Base-by-base conservation (phyloP, 1,140 invertebrate genomes). In the Papilio glaucus region DNA sequence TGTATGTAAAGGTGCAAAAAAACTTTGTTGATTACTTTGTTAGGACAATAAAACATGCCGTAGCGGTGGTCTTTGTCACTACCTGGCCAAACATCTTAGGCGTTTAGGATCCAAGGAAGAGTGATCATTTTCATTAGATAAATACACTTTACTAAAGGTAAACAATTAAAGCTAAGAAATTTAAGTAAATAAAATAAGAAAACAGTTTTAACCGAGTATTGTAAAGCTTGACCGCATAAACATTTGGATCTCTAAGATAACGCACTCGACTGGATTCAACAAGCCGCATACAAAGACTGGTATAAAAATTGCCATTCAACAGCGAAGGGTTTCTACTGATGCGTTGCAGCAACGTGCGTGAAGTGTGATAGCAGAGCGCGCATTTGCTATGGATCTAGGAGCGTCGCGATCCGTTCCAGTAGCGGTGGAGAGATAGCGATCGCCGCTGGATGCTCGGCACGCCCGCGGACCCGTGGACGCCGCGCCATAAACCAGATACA, bases 401-500 rank as follows among this genome's bases (percentile, higher is more conserved):
- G 65, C 62, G 62, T 39, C 33, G 62, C 39, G 39, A 10, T 57
- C 49, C 15, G 62, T 39, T 24, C 33, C 10, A 9, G n/a, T 18
- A 37, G 37, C 7, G 18, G 37, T 38, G 33, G 24, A 4, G n/a
- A 65, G 62, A 65, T 65, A 65, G 62, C 38, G 37, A 65, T 65
- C 62, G 15, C n/a, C 18, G n/a, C 4, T 39, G 33, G 62, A 68
- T 68, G 18, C 65, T 21, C 41, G 21, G 21, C 65, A 68, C 65
- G 65, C 24, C 12, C 10, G 21, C 39, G 1, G n/a, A n/a, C n/a
- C n/a, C n/a, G n/a, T n/a, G n/a, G n/a, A n/a, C n/a, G n/a, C n/a
- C n/a, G n/a, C n/a, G n/a, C n/a, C 38, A 9, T 65, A 49, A 49
- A 49, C 67, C 67, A 69, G 37, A 69, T 69, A 69, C 67, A 69